Evolutionary conservation across 2,797 vertebrate species (phyloP), one percentile per base, ranked within the genome.

Genomic region (Danio tinwini): DNA sequence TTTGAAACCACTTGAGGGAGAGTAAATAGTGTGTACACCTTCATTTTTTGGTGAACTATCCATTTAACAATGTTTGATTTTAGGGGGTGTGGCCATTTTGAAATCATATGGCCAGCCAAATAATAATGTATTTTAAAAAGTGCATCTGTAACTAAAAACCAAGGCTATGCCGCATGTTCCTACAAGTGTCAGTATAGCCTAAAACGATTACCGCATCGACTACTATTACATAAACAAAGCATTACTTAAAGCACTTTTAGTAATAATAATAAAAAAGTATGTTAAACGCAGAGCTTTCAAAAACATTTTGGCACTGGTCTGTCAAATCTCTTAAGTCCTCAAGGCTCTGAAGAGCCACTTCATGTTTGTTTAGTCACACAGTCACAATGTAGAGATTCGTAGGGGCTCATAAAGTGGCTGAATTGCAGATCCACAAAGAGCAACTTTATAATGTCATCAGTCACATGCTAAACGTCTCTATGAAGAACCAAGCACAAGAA

Each of bases 311-410:
- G 50, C 49, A 39, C 80, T 78, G 74, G 63, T 83, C 78, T 76
- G 74, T 85, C 85, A 78, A 80, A 82, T 85, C 85, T 86, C 77
- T 62, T 73, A 73, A 58, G 85, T 80, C 81, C 86, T 89, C 81
- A 52, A 82, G 64, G 45, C 74, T 70, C 79, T 83, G 64, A 83
- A 88, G 85, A 86, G 86, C 70, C 84, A 84, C 86, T 88, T 87
- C 76, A 87, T 84, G 68, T 79, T 87, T 87, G 86, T 85, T 87
- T 85, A 84, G 79, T 78, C 81, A 74, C 85, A 84, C 61, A 76
- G 74, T 80, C 82, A 72, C 74, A 78, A 82, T 76, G 77, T 78
- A 82, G 81, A 86, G 78, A 82, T 83, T 71, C 50, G 65, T 68
- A 73, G 77, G 52, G 63, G 52, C 80, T 81, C 72, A 56, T 37